Percentiles rank a stretch among this genome's conserved stretches.
phyloP scores from a whole-genome alignment of 2,113 vertebrate species.

The Microtus ochrogaster region DNA sequence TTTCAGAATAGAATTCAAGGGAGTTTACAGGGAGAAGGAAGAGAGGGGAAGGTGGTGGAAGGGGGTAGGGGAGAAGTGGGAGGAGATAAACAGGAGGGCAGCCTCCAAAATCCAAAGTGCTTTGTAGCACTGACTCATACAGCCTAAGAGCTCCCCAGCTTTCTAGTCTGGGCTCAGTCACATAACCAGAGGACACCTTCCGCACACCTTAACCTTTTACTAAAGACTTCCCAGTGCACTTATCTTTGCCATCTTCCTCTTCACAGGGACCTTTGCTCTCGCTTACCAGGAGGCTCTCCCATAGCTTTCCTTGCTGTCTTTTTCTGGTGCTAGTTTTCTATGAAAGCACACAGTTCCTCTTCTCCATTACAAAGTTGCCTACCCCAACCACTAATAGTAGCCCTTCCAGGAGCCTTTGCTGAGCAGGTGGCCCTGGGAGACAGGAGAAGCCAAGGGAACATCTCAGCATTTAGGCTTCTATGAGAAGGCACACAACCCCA shows the following conservation, averaged over 20 bases:
- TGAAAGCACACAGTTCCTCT: not conserved
- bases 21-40: slow-evolving; percentile 10
- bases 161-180: not conserved
- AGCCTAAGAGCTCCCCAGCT: not conserved
- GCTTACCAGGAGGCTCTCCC: not conserved
- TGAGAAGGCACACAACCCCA: not conserved
- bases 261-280: not conserved
- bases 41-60: not conserved
- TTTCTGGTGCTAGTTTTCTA: not conserved
- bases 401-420: not conserved
- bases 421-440: not conserved
- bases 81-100: not conserved
- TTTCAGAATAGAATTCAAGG: slow-evolving; percentile 78
- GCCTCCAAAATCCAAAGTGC: slow-evolving; percentile 42
- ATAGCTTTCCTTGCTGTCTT: not conserved
- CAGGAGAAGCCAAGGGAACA: not conserved
- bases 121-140: not conserved
- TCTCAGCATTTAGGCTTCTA: not conserved
- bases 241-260: not conserved
- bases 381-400: not conserved
- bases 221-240: not conserved
- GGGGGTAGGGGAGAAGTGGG: not conserved
- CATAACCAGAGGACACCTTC: not conserved
- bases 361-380: not conserved
- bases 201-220: not conserved